A percentile compares a stretch with the other conserved stretches of the same genome.
These are phyloP conservation scores for Drosophila funebris DNA, from an alignment of 1,140 invertebrate species.

Conservation along the genomic window DNA sequence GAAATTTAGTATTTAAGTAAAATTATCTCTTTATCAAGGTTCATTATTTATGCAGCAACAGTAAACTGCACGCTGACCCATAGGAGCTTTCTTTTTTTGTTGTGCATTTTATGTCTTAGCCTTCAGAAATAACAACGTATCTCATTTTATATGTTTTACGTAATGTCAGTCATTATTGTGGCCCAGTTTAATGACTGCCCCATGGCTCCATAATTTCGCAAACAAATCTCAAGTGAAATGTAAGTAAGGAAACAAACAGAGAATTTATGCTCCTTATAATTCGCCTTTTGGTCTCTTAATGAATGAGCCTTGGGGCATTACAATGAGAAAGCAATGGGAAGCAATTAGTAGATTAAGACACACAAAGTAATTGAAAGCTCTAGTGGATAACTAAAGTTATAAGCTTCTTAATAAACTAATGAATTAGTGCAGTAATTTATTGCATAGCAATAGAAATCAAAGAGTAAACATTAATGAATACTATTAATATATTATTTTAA, in stretches of 20 bases:
- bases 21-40: no score
- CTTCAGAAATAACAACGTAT: slow-evolving; percentile 38
- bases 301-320: slow-evolving; percentile 29
- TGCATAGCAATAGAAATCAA: no score
- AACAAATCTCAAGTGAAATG: slow-evolving; percentile 6
- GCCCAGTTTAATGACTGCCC: slow-evolving; percentile 56
- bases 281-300: slow-evolving; percentile 55
- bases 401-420: slow-evolving; percentile 22
- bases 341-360: slow-evolving; percentile 35
- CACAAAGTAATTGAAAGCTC: slow-evolving; percentile 33
- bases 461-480: no score
- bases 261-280: slow-evolving; percentile 65
- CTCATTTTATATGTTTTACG: slow-evolving; percentile 65
- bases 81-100: no score
- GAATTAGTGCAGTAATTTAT: neutral
- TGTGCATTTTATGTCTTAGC: slow-evolving; percentile 29
- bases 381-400: slow-evolving; percentile 16
- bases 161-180: slow-evolving; percentile 70
- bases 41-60: no score
- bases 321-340: slow-evolving; percentile 22
- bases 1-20: no score
- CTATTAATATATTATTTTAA: no score
- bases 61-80: no score
- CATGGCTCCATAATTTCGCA: slow-evolving; percentile 10
- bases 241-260: slow-evolving; percentile 41